Evolutionary conservation across 37 sponge, comb jelly and placozoan species (phyloP).

Genomic region (Mnemiopsis leidyi): DNA sequence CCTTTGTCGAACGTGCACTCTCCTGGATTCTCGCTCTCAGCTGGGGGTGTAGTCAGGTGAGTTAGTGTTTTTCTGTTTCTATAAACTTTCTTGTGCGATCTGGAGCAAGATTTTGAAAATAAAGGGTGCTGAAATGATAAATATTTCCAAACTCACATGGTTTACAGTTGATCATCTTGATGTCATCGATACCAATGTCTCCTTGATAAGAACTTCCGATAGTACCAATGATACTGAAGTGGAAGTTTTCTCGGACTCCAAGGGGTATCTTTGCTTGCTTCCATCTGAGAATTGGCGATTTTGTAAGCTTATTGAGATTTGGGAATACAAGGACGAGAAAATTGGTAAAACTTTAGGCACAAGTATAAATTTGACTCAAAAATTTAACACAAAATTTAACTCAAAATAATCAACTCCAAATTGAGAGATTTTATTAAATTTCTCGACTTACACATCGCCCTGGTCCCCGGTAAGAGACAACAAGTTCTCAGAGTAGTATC

Average conservation of each 20-base stretch:
- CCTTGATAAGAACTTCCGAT: slow-evolving; percentile 58
- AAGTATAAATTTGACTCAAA: no score
- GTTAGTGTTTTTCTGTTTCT: no score
- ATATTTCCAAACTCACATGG: slow-evolving; percentile 57
- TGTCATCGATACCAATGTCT: slow-evolving; percentile 68
- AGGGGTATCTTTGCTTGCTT: slow-evolving; percentile 48
- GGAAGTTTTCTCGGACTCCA: neutral
- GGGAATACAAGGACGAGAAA: no score
- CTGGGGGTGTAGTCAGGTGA: neutral
- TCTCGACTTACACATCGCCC: slow-evolving; percentile 58
- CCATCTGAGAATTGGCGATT: slow-evolving; percentile 3
- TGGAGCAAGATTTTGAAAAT: no score
- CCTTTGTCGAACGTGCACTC: slow-evolving; percentile 61
- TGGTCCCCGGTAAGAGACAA: slow-evolving; percentile 64
- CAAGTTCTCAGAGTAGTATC: neutral
- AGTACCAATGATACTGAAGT: slow-evolving; percentile 54
- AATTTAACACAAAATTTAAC: no score
- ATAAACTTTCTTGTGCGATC: no score
- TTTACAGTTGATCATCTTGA: slow-evolving; percentile 65
- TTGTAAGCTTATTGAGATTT: no score
- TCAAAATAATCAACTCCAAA: no score
- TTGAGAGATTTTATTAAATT: no score
- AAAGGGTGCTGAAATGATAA: no score
- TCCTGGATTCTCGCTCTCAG: slow-evolving; percentile 60
- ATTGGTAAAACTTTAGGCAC: no score